A percentile compares a stretch with the other conserved stretches of the same genome.
Conservation (phyloP, 2,797 vertebrate genomes). For the Distichodus sexfasciatus region DNA sequence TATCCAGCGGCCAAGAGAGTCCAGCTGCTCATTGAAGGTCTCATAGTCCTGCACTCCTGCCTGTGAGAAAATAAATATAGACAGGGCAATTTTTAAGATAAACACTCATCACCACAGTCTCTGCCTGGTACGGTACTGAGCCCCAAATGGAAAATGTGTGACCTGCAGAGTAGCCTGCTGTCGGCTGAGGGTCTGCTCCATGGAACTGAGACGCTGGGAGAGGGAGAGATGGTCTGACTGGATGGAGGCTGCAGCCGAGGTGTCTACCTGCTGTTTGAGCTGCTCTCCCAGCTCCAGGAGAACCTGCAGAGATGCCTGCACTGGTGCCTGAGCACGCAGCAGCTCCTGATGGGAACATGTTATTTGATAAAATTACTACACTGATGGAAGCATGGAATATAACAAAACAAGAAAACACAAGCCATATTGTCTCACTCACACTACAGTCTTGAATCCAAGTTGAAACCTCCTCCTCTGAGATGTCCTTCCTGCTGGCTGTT, state of each 20-base stretch:
- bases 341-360: conserved; percentile 71
- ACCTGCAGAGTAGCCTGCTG: conserved; percentile 90
- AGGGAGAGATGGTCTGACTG: conserved; percentile 85
- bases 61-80: conserved; percentile 50
- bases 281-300: conserved; percentile 88
- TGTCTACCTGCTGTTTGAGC: conserved; percentile 86
- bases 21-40: conserved; percentile 82
- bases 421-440: conserved; percentile 21
- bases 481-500: conserved; percentile 79
- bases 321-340: conserved; percentile 72
- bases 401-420: background rate
- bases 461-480: conserved; percentile 84
- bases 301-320: conserved; percentile 80
- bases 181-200: conserved; percentile 84
- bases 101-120: background rate
- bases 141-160: background rate
- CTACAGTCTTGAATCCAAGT: conserved; percentile 79
- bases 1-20: conserved; percentile 74
- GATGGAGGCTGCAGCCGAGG: conserved; percentile 83
- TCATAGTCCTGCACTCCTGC: conserved; percentile 86
- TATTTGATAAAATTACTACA: background rate
- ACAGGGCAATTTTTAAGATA: background rate
- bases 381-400: background rate
- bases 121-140: background rate
- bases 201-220: conserved; percentile 72